A percentile compares a stretch with the other conserved stretches of the same genome.
Evolutionary conservation across 2,797 vertebrate species (phyloP).

Genomic region (Lindbergichthys nudifrons): DNA sequence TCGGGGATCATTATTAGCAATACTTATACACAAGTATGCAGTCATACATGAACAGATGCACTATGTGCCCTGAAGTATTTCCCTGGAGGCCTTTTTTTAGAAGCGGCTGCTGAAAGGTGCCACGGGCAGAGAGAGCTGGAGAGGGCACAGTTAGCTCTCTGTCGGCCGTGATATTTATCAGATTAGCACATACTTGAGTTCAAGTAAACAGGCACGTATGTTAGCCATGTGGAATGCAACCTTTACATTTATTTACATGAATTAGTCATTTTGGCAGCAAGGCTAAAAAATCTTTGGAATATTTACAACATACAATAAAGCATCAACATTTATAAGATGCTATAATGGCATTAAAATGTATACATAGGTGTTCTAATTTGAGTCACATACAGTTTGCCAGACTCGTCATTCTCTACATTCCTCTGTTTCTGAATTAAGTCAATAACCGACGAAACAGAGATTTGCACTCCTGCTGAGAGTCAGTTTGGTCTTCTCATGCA

Average conservation of each 20-base stretch:
- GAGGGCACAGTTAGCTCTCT: constrained; percentile 60
- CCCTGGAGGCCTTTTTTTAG: constrained; percentile 54
- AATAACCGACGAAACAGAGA: constrained; percentile 13
- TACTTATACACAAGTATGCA: constrained; percentile 42
- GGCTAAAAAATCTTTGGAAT: not conserved
- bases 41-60: constrained; percentile 59
- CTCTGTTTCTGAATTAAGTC: constrained; percentile 15
- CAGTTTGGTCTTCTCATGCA: constrained; percentile 29
- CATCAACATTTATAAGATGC: no score
- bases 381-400: constrained; percentile 1
- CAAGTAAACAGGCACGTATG: constrained; percentile 50
- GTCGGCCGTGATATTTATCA: constrained; percentile 64
- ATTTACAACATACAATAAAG: not conserved
- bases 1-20: constrained; percentile 64
- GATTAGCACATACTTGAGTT: constrained; percentile 61
- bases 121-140: constrained; percentile 36
- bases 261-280: not conserved
- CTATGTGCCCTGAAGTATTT: constrained; percentile 36
- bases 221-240: constrained; percentile 18
- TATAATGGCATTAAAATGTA: no score
- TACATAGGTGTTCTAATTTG: not conserved
- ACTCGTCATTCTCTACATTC: constrained; percentile 5
- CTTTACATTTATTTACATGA: constrained; percentile 12
- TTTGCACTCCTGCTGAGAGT: constrained; percentile 41
- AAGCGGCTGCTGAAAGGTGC: constrained; percentile 59